Percentiles rank a stretch among this genome's conserved stretches.
Evolutionary conservation across 1,140 invertebrate species (phyloP).

Genomic region (Drosophila malerkotliana): DNA sequence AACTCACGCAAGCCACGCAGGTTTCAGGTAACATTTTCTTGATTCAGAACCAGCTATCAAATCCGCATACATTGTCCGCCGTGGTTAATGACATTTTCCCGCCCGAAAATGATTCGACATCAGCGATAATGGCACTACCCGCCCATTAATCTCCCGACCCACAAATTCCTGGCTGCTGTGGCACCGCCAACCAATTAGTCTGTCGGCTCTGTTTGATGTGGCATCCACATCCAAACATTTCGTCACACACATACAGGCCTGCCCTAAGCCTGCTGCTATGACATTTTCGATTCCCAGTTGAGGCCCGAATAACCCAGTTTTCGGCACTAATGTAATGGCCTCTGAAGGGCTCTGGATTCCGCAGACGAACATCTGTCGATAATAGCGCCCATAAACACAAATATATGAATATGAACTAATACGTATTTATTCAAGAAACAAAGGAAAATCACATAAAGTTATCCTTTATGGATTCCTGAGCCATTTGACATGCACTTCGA

Average conservation of each 20-base stretch:
- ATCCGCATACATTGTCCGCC: too few species aligned
- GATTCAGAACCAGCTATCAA: neutral
- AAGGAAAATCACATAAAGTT: constrained; percentile 1
- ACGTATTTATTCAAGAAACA: neutral
- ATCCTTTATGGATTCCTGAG: neutral
- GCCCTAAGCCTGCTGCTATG: neutral
- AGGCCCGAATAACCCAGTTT: constrained; percentile 1
- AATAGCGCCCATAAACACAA: constrained; percentile 15
- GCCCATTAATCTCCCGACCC: constrained; percentile 23
- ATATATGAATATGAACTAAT: neutral
- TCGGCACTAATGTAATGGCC: constrained; percentile 41
- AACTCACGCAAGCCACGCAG: too few species aligned
- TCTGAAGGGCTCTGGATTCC: constrained; percentile 6
- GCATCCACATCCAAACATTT: constrained; percentile 1
- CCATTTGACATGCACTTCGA: neutral
- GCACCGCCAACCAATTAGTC: constrained; percentile 34
- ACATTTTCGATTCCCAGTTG: constrained; percentile 32
- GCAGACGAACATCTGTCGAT: constrained; percentile 27
- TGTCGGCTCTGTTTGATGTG: constrained; percentile 36
- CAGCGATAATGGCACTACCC: constrained; percentile 32
- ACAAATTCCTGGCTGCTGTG: constrained; percentile 9
- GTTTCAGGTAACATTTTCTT: neutral
- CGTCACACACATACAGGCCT: constrained; percentile 4
- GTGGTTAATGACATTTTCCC: constrained; percentile 26
- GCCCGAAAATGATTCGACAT: constrained; percentile 20